phyloP scores from a whole-genome alignment of 2,113 vertebrate species.

The Cololabis saira region DNA sequence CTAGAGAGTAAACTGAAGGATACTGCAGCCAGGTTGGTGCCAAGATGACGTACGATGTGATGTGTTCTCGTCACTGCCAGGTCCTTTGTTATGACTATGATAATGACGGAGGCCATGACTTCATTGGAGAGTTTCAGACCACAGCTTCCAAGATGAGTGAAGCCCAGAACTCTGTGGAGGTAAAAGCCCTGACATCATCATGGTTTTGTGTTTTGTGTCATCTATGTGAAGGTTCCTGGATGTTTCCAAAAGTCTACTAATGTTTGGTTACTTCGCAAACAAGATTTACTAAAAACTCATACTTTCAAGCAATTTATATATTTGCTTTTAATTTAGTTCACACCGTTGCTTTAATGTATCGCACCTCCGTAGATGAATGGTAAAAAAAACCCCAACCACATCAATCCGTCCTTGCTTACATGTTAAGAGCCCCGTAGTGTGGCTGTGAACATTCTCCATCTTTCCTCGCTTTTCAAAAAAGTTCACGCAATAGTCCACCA shows the following conservation, averaged over 20 bases:
- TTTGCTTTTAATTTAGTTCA: too few species aligned
- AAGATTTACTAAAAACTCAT: neutral
- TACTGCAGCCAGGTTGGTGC: neutral
- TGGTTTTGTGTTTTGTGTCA: neutral
- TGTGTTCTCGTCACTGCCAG: constrained; percentile 69
- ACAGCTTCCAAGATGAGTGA: constrained; percentile 89
- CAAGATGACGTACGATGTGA: neutral
- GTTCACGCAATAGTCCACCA: too few species aligned
- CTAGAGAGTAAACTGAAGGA: neutral
- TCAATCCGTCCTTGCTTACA: too few species aligned
- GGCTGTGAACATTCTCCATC: too few species aligned
- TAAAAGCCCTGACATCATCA: constrained; percentile 58
- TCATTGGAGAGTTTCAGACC: constrained; percentile 95
- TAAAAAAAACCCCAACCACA: too few species aligned
- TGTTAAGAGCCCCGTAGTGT: too few species aligned
- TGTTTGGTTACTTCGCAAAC: neutral
- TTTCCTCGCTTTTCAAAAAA: too few species aligned
- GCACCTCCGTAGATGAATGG: too few species aligned
- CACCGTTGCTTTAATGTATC: too few species aligned
- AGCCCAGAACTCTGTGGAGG: constrained; percentile 88
- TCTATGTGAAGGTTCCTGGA: neutral
- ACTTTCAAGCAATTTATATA: too few species aligned
- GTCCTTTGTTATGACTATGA: constrained; percentile 95
- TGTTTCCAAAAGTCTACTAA: neutral
- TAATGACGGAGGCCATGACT: constrained; percentile 96